Evolutionary conservation across 2,113 vertebrate species (phyloP), one percentile per base, ranked within the genome.

Genomic region (Ardeotis arabs): DNA sequence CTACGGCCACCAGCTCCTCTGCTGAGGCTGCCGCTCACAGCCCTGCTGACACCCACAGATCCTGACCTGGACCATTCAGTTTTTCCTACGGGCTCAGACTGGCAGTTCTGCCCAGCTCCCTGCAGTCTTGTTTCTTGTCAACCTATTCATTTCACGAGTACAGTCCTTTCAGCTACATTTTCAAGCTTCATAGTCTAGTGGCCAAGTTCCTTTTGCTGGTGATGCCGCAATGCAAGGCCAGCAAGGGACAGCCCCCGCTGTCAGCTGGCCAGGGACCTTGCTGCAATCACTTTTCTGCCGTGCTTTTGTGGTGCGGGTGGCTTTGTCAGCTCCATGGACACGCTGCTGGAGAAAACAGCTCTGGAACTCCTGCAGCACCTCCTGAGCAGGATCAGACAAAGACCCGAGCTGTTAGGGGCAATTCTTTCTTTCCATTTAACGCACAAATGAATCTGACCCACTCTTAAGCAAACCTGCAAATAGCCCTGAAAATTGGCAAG

Each of bases 321-420:
- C 20, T 96, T 79, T 95, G 95, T 84, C 92, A 96, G 86, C 80
- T 92, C 88, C 80, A 70, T 31, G 92, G 90, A 96, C 92, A 79
- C 12, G 5, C 53, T 91, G 81, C 89, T 92, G 87, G 94, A 89
- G 77, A 84, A 94, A 95, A 96, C 76, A 95, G 66, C 69, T 60
- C 77, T 45, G 41, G 69, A 73, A 49, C 90, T 60, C 68, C 12
- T 80, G 39, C 90, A 63, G 83, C 88, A 78, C 69, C 89, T 78
- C 80, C 93, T 8, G 44, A 79, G 81, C 66, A 47, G 76, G 23
- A 58, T 5, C 72, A 70, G 50, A 91, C 68, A 90, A 90, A 92
- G 79, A 33, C 74, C 77, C 4, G 29, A 63, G 55, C 90, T 80
- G 41, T 67, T n/a, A 45, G n/a, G 53, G 69, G 52, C 45, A 53